Evolutionary conservation across 1,140 invertebrate species (phyloP), one percentile per base, ranked within the genome.

Genomic region (Amyelois transitella): DNA sequence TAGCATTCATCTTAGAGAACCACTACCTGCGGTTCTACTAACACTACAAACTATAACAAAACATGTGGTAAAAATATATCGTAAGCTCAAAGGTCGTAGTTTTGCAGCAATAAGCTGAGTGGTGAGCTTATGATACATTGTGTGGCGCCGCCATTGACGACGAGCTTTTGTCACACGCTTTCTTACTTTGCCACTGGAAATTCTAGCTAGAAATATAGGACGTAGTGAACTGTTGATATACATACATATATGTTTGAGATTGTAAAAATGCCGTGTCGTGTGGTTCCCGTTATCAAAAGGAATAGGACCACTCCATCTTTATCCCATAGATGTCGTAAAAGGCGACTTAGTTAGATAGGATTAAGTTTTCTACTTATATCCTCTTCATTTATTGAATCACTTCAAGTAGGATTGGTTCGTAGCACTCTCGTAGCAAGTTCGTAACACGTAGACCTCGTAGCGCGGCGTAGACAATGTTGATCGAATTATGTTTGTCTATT

Each of bases 21-120:
- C n/a, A n/a, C n/a, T n/a, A n/a, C n/a, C n/a, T n/a, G n/a, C n/a
- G n/a, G n/a, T n/a, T n/a, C n/a, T n/a, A n/a, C n/a, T n/a, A n/a
- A n/a, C n/a, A n/a, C n/a, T n/a, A n/a, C n/a, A n/a, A n/a, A 0
- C 14, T 18, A 5, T 5, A 22, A 18, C 22, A 32, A 51, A 53
- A 53, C 38, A 43, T 21, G n/a, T n/a, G 43, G 24, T 43, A 53
- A 17, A 24, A 43, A 43, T 24, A 18, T 32, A 32, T 14, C 17
- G n/a, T 6, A 14, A 38, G 12, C 32, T 38, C 32, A 38, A 38
- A 38, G 32, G 32, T 38, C 32, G n/a, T 14, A 10, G 25, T 10
- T 32, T 32, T 43, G 43, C 7, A 49, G 69, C 65, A 72, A 72
- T 72, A 72, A 64, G 58, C 66, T 65, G 60, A 72, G 69, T 72